phyloP scores from a whole-genome alignment of 2,797 vertebrate species.

The Enteromius thamalakanensis region DNA sequence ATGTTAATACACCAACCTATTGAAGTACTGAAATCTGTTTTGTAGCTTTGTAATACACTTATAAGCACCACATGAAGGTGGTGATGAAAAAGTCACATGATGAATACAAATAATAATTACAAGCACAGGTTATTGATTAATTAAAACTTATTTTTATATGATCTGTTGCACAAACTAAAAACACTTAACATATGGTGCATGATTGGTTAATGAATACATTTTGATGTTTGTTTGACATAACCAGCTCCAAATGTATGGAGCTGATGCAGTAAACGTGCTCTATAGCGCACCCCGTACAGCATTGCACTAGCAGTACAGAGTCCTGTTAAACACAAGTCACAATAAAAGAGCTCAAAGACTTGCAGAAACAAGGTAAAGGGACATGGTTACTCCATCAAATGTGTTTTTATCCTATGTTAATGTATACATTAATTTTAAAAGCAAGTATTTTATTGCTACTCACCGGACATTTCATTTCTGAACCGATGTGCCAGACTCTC shows the following conservation, averaged over 20 bases:
- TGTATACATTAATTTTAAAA: not conserved
- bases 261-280: not conserved
- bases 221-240: no score
- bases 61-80: no score
- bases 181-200: not conserved
- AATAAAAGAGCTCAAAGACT: not conserved
- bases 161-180: not conserved
- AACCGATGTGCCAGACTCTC: not conserved
- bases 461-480: not conserved
- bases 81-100: no score
- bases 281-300: not conserved
- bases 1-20: no score
- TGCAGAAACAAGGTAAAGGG: not conserved
- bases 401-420: not conserved
- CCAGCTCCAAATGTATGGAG: not conserved
- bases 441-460: not conserved
- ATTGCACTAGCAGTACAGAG: no score
- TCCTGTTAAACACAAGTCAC: not conserved
- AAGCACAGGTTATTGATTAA: no score
- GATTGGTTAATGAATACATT: not conserved
- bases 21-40: no score
- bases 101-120: no score
- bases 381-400: no score
- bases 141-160: no score
- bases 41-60: no score